Conservation (phyloP, 1,140 invertebrate genomes). For the Apolygus lucorum region DNA sequence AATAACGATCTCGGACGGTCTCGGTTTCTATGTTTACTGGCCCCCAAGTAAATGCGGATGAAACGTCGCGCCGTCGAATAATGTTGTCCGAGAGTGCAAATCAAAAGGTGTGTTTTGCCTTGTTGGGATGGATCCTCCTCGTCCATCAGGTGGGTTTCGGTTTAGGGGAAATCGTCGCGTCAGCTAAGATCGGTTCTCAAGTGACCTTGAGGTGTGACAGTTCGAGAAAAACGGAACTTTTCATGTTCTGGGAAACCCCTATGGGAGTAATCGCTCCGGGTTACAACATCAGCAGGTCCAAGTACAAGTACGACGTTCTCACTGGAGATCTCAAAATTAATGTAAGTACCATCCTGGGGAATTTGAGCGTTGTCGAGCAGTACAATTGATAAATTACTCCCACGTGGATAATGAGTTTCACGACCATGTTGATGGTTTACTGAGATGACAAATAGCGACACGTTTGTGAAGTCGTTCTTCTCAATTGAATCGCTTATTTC, state of each 20-base stretch:
- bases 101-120: too few species aligned
- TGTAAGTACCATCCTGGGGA: neutral
- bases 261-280: neutral
- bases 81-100: neutral
- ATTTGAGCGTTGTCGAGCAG: too few species aligned
- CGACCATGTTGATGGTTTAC: too few species aligned
- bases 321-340: neutral
- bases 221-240: neutral
- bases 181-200: neutral
- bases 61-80: neutral
- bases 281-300: conserved; percentile 2
- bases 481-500: too few species aligned
- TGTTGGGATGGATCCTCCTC: too few species aligned
- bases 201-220: neutral
- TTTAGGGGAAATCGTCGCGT: neutral
- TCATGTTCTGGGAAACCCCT: conserved; percentile 3
- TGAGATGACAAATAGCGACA: too few species aligned
- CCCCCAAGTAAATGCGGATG: too few species aligned
- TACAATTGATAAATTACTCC: too few species aligned
- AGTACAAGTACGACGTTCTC: conserved; percentile 4
- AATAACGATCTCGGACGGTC: neutral
- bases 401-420: too few species aligned
- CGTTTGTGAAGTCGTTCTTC: too few species aligned
- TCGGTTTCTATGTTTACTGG: neutral
- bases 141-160: neutral